Evolutionary conservation across 2,888 invertebrate genomes (phyloP).

Genomic region (Chouioia cunea): DNA sequence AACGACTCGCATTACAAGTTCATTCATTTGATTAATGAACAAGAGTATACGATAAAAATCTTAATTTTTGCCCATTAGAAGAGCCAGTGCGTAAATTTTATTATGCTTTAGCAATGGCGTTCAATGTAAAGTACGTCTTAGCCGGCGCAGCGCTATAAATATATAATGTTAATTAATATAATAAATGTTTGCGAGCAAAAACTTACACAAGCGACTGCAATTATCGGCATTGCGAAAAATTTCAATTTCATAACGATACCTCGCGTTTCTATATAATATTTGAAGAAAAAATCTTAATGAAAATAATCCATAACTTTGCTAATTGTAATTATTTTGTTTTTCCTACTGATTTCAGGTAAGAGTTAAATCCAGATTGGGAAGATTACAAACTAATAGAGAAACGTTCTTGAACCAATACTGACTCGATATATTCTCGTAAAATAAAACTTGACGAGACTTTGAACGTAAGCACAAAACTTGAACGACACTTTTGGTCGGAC

Average conservation of each 20-base stretch:
- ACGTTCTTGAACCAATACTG: no score
- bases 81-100: neutral
- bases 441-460: no score
- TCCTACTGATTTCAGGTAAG: constrained; percentile 44
- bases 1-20: no score
- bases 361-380: neutral
- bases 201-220: constrained; percentile 39
- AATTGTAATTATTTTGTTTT: constrained; percentile 15
- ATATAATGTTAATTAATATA: constrained; percentile 41
- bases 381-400: no score
- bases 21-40: constrained; percentile 3
- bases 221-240: constrained; percentile 36
- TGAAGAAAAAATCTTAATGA: constrained; percentile 21
- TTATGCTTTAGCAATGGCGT: no score
- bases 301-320: constrained; percentile 15
- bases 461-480: no score
- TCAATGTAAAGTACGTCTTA: no score
- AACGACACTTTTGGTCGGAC: no score
- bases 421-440: no score
- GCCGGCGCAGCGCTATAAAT: constrained; percentile 29
- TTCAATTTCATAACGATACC: constrained; percentile 35
- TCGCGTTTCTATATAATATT: no score
- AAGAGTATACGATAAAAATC: constrained; percentile 4
- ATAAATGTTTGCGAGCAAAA: constrained; percentile 33
- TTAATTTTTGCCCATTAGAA: constrained; percentile 4